Conservation (phyloP, 2,797 vertebrate species). For the Sternarchorhynchus goeldii region DNA sequence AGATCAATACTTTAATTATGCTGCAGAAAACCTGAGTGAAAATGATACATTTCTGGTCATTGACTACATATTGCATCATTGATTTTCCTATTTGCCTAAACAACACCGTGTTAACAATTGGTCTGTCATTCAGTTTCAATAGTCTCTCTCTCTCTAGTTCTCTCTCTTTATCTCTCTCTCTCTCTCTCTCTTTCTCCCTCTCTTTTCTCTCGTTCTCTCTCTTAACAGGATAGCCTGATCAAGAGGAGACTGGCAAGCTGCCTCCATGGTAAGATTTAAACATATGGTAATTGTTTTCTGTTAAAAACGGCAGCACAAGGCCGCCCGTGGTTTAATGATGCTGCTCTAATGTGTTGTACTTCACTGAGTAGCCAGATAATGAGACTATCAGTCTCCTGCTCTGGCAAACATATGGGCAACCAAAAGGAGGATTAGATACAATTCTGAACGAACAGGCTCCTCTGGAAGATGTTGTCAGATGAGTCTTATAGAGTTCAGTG, state of each 20-base stretch:
- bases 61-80: constrained; percentile 9
- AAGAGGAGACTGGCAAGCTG: background rate
- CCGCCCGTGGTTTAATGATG: constrained; percentile 71
- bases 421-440: constrained; percentile 66
- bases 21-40: background rate
- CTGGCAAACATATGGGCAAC: constrained; percentile 66
- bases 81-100: constrained; percentile 9
- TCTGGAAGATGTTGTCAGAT: background rate
- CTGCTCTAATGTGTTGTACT: constrained; percentile 70
- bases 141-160: too few species aligned
- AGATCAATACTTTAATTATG: constrained; percentile 37
- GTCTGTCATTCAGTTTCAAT: background rate
- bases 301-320: constrained; percentile 64
- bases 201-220: background rate
- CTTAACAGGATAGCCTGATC: background rate
- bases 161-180: background rate
- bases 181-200: background rate
- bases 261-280: constrained; percentile 71
- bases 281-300: constrained; percentile 73
- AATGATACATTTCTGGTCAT: constrained; percentile 22
- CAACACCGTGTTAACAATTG: constrained; percentile 11
- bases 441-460: constrained; percentile 19
- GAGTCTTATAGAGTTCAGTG: constrained; percentile 16
- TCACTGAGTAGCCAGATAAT: constrained; percentile 70
- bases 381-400: constrained; percentile 71